Evolutionary conservation across 2,113 vertebrate genomes (phyloP), one percentile per base, ranked within the genome.

Genomic region (human (Homo sapiens)): DNA sequence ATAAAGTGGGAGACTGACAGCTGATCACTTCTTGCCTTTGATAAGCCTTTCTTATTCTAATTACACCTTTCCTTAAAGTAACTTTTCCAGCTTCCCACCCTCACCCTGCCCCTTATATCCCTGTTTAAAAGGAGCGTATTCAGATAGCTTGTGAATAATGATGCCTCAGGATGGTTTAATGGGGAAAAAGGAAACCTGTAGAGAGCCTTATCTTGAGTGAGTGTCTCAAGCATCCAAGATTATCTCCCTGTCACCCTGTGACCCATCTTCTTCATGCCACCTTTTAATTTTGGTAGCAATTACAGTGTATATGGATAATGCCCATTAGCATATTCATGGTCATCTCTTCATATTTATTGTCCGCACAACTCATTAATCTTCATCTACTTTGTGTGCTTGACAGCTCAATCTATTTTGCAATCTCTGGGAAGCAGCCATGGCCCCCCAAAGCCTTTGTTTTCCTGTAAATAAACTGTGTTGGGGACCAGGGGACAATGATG

Each of bases 261-360:
- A 99, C 99, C 99, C 98, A 94, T 97, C 99, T 98, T 98, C 98
- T 99, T 99, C 98, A 98, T 97, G 98, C 98, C 98, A 99, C 98
- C 98, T 99, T 99, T 99, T 99, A 99, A 99, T 99, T 99, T 98
- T 98, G 98, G 98, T 99, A 98, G 99, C 99, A 99, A 99, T 99
- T 99, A 99, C 95, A 97, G 98, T 98, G 98, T 99, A 99, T 99
- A 99, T 99, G 99, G 99, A 99, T 99, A 99, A 99, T 99, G 98
- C 97, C 98, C 98, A 99, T 99, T 99, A 99, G 99, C 99, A 99
- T 99, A 99, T 99, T 99, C 99, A 99, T 99, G 99, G 99, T 99
- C 99, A 99, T 99, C 99, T 99, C 99, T 99, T 99, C 99, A 99
- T 99, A 99, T 99, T 99, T 99, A 99, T 99, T 99, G 99, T 99